phyloP scores from a whole-genome alignment of 2,113 vertebrate species.

The Connochaetes taurinus region DNA sequence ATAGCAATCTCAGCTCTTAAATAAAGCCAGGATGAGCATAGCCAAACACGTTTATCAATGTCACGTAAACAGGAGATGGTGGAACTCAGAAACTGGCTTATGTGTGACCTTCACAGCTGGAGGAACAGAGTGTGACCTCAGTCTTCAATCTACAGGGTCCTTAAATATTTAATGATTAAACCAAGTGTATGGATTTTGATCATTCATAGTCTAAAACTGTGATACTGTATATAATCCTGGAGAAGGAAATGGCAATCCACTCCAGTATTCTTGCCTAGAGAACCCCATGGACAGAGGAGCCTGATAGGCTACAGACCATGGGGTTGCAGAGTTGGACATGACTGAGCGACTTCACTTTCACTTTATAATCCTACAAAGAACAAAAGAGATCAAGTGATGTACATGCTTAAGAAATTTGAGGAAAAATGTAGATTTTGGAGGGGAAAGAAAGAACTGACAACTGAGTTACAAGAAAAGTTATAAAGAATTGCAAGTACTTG shows the following conservation, averaged over 20 bases:
- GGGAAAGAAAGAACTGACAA: not conserved
- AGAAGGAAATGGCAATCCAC: too few species aligned
- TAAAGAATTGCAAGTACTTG: not conserved
- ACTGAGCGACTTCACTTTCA: not conserved
- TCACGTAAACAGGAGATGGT: not conserved
- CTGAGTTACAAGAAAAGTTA: not conserved
- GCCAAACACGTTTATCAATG: not conserved
- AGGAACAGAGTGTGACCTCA: not conserved
- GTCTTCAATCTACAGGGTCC: not conserved
- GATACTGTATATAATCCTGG: not conserved
- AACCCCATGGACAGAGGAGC: too few species aligned
- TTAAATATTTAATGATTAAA: not conserved
- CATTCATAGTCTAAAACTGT: not conserved
- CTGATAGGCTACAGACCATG: not conserved
- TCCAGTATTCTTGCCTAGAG: too few species aligned
- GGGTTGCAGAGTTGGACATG: not conserved
- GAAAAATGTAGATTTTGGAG: not conserved
- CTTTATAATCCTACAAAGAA: not conserved
- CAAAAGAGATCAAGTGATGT: not conserved
- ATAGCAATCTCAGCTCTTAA: not conserved
- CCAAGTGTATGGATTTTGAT: not conserved
- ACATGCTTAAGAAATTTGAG: not conserved
- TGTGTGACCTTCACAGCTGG: not conserved
- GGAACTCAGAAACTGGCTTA: not conserved
- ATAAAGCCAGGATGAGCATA: not conserved